phyloP scores from a whole-genome alignment of 1,140 invertebrate genomes.

The Bombus vancouverensis region DNA sequence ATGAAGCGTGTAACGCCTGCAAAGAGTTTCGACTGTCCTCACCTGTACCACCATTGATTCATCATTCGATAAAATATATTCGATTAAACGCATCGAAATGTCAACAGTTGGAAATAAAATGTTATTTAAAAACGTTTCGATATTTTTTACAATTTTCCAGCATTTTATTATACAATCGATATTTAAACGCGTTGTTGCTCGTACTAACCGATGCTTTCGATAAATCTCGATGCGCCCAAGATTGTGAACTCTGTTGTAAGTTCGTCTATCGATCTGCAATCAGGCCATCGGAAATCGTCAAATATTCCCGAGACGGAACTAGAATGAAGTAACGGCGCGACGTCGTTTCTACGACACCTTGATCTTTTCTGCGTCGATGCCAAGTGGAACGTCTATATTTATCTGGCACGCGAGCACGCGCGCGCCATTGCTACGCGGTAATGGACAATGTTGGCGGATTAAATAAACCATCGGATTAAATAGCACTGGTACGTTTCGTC shows the following conservation, averaged over 20 bases:
- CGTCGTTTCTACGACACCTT: slow-evolving; percentile 26
- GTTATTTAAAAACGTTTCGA: neutral
- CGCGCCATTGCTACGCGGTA: neutral
- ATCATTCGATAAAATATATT: neutral
- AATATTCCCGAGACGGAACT: neutral
- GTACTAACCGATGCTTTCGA: neutral
- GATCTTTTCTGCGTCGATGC: slow-evolving; percentile 45
- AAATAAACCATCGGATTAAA: slow-evolving; percentile 35
- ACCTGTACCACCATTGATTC: neutral
- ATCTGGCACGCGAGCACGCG: neutral
- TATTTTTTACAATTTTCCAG: too few relatives aligned
- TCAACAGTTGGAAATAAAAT: too few relatives aligned
- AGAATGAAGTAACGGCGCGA: too few relatives aligned
- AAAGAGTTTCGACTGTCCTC: too few relatives aligned
- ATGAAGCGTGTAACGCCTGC: neutral
- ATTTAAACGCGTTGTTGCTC: neutral
- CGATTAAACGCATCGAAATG: too few relatives aligned
- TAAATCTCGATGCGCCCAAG: neutral
- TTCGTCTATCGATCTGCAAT: neutral
- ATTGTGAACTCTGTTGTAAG: neutral
- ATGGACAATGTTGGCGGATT: slow-evolving; percentile 27
- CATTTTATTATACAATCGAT: neutral
- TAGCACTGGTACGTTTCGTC: neutral
- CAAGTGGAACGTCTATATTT: slow-evolving; percentile 56
- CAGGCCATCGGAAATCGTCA: neutral